These are phyloP conservation scores for Catagonus wagneri DNA, from an alignment of 2,113 vertebrate genomes.

Conservation along the genomic window DNA sequence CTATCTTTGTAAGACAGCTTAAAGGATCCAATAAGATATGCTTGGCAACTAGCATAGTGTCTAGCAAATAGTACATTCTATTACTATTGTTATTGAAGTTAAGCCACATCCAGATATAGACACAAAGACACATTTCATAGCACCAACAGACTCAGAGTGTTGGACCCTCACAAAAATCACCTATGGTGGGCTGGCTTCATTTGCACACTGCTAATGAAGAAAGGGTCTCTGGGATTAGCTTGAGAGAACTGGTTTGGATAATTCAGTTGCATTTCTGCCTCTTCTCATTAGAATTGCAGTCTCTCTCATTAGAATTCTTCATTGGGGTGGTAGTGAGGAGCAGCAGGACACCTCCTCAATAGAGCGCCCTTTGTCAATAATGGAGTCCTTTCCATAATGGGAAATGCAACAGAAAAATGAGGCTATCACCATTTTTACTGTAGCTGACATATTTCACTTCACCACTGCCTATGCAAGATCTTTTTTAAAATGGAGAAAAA, in stretches of 20 bases:
- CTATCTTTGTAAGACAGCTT: not conserved
- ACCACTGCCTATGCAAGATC: not conserved
- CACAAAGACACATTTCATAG: not conserved
- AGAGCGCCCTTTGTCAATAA: not conserved
- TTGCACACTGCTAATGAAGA: not conserved
- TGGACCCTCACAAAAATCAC: not conserved
- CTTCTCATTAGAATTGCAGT: not conserved
- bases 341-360: not conserved
- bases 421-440: constrained; percentile 26
- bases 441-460: constrained; percentile 51
- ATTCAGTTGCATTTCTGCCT: not conserved
- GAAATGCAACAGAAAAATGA: constrained; percentile 53
- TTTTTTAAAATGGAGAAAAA: constrained; percentile 46
- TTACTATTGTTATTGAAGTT: not conserved
- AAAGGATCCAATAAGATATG: not conserved
- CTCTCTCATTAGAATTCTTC: not conserved
- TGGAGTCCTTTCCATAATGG: constrained; percentile 1
- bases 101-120: not conserved
- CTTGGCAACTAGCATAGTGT: not conserved
- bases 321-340: not conserved
- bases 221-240: not conserved
- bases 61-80: not conserved
- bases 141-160: not conserved
- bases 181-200: not conserved
- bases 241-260: not conserved